Evolutionary conservation across 2,888 invertebrate species (phyloP).

Genomic region (Dusona sp.): DNA sequence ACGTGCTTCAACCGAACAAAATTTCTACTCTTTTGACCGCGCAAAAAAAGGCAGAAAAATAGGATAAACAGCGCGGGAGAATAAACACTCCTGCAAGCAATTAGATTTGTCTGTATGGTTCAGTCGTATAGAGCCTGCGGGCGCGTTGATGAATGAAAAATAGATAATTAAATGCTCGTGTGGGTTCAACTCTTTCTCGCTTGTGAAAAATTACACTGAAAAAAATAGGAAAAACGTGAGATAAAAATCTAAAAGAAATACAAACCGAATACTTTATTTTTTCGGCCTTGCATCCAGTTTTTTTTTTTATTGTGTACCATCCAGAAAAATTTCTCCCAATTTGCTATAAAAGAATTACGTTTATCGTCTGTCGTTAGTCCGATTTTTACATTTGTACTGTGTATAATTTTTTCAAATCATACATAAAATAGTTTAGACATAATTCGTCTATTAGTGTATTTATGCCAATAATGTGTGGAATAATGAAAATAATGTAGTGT

Average conservation of each 20-base stretch:
- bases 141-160: conserved; percentile 58
- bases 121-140: conserved; percentile 3
- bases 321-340: neutral
- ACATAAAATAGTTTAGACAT: too few species aligned
- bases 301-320: neutral
- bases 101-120: conserved; percentile 51
- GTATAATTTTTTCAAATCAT: neutral
- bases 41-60: neutral
- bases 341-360: neutral
- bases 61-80: conserved; percentile 15
- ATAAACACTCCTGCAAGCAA: conserved; percentile 54
- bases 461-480: neutral
- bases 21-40: conserved; percentile 12
- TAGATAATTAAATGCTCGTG: conserved; percentile 36
- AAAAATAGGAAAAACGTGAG: neutral
- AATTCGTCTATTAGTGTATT: neutral
- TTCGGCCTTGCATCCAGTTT: neutral
- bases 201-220: neutral
- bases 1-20: neutral
- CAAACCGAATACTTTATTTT: neutral
- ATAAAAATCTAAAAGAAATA: neutral
- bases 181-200: neutral
- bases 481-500: too few species aligned
- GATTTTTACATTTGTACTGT: neutral
- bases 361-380: neutral